These are phyloP conservation scores for Microdon myrmicae DNA, from an alignment of 2,888 invertebrate species.

Conservation along the genomic window DNA sequence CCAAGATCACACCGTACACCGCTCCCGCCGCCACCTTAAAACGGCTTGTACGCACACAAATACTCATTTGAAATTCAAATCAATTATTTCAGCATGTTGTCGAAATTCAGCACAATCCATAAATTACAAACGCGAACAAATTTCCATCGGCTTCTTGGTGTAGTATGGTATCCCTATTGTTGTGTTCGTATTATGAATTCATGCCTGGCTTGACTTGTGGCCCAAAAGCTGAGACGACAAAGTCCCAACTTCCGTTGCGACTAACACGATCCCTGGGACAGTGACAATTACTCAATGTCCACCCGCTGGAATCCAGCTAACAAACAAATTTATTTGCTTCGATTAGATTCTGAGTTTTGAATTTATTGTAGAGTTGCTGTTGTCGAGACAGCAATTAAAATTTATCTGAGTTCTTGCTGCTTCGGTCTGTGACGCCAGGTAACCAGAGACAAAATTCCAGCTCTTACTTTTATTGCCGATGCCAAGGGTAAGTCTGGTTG, in stretches of 20 bases:
- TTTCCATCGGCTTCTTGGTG: slow-evolving; percentile 44
- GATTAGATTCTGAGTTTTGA: slow-evolving; percentile 51
- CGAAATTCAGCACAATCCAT: slow-evolving; percentile 45
- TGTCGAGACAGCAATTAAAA: slow-evolving; percentile 41
- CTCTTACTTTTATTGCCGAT: too few relatives aligned
- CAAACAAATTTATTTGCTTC: slow-evolving; percentile 47
- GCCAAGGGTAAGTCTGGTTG: too few relatives aligned
- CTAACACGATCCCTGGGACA: slow-evolving; percentile 1
- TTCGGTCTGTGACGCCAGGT: too few relatives aligned
- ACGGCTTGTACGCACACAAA: too few relatives aligned
- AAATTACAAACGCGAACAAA: slow-evolving; percentile 49
- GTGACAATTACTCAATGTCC: too few relatives aligned
- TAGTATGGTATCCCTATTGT: too few relatives aligned
- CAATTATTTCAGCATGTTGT: slow-evolving; percentile 44
- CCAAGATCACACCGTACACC: too few relatives aligned
- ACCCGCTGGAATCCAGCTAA: slow-evolving; percentile 8
- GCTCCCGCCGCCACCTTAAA: too few relatives aligned
- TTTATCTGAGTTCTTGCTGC: too few relatives aligned
- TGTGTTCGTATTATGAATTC: slow-evolving; percentile 7
- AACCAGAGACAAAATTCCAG: too few relatives aligned
- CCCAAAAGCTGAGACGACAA: neutral
- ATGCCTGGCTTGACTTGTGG: slow-evolving; percentile 30
- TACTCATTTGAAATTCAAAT: slow-evolving; percentile 46
- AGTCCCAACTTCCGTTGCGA: slow-evolving; percentile 40
- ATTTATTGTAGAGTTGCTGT: slow-evolving; percentile 44